phyloP scores from a whole-genome alignment of 2,888 invertebrate genomes.

The Mesochorus sp. region DNA sequence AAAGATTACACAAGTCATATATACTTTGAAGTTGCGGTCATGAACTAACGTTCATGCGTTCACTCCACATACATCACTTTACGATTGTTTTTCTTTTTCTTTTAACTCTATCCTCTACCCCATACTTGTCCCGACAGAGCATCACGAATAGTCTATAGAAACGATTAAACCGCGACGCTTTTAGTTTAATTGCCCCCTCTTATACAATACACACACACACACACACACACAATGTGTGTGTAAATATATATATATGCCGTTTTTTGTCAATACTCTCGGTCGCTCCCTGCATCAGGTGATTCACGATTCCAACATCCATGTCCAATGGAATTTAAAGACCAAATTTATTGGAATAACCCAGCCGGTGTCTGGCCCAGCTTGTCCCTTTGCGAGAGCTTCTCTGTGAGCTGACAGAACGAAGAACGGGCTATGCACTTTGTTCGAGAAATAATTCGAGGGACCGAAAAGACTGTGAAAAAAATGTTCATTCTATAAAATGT shows the following conservation, averaged over 20 bases:
- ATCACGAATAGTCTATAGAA: neutral
- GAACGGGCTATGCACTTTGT: slow-evolving; percentile 18
- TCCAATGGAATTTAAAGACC: slow-evolving; percentile 61
- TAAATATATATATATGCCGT: neutral
- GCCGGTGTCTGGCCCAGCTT: slow-evolving; percentile 31
- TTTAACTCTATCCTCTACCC: slow-evolving; percentile 19
- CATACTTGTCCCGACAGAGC: neutral
- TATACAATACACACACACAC: no score
- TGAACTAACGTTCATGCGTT: slow-evolving; percentile 36
- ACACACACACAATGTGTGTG: neutral
- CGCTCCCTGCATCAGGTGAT: slow-evolving; percentile 50
- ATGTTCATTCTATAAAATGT: slow-evolving; percentile 46
- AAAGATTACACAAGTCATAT: slow-evolving; percentile 22
- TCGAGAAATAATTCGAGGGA: slow-evolving; percentile 1
- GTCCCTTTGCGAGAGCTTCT: neutral
- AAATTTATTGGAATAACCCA: slow-evolving; percentile 59
- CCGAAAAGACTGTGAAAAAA: slow-evolving; percentile 32
- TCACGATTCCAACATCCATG: slow-evolving; percentile 58
- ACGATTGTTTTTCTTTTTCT: slow-evolving; percentile 5
- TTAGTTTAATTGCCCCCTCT: slow-evolving; percentile 44
- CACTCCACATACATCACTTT: slow-evolving; percentile 22
- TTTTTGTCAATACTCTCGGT: slow-evolving; percentile 39
- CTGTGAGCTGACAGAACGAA: neutral
- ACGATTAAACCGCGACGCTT: slow-evolving; percentile 47
- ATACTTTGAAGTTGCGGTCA: slow-evolving; percentile 16